These are phyloP conservation scores for Piprites chloris DNA, from an alignment of 2,113 vertebrate genomes.

Conservation along the genomic window DNA sequence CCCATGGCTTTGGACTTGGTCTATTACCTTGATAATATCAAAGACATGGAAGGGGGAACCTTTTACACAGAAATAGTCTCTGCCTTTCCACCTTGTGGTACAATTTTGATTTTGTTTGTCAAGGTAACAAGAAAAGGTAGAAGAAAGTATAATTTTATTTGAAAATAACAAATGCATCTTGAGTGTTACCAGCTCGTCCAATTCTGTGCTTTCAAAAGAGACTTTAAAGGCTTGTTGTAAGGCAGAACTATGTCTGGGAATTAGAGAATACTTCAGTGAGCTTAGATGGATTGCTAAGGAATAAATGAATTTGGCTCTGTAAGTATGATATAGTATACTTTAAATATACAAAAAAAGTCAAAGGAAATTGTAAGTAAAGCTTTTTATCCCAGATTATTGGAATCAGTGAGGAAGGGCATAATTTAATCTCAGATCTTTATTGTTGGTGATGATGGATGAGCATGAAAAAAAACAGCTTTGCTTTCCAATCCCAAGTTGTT, in stretches of 20 bases:
- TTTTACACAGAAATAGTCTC: neutral
- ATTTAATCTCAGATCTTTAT: slow-evolving; percentile 12
- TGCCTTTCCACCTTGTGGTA: neutral
- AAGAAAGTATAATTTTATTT: neutral
- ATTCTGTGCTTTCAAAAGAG: neutral
- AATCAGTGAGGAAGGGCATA: neutral
- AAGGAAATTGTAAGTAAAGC: slow-evolving; percentile 55
- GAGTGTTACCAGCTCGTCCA: neutral
- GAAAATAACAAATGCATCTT: neutral
- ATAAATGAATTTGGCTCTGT: slow-evolving; percentile 29
- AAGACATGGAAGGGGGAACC: neutral
- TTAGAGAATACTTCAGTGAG: neutral
- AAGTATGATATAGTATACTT: neutral
- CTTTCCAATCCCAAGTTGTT: neutral
- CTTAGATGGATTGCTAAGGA: neutral
- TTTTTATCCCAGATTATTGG: slow-evolving; percentile 29
- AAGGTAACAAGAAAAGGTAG: neutral
- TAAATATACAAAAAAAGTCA: neutral
- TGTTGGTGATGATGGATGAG: slow-evolving; percentile 4
- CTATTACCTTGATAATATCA: neutral
- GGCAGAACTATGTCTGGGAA: neutral
- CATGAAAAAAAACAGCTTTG: neutral
- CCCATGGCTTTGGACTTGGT: neutral
- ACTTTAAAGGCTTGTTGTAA: neutral
- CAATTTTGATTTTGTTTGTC: neutral